These are phyloP conservation scores for Camelus bactrianus DNA, from an alignment of 2,113 vertebrate genomes.

Conservation along the genomic window DNA sequence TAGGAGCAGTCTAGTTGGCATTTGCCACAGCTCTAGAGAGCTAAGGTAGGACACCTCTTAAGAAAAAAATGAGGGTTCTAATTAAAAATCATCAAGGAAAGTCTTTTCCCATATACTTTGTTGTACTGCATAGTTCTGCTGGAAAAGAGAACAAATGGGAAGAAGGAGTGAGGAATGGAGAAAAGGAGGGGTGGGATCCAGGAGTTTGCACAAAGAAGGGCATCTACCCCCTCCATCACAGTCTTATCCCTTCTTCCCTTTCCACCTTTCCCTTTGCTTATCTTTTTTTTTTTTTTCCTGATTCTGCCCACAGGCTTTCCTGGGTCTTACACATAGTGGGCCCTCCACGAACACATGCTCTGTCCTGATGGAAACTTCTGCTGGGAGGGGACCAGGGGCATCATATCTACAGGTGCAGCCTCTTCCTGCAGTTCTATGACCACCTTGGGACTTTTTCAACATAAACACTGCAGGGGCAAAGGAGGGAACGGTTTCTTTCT, in stretches of 20 bases:
- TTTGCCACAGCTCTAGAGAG: neutral
- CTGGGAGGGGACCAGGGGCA: neutral
- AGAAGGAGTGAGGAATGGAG: neutral
- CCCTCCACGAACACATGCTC: too few relatives aligned
- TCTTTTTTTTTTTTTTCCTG: neutral
- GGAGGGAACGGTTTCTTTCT: neutral
- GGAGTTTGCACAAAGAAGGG: neutral
- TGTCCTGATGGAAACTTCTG: neutral
- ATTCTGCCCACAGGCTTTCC: neutral
- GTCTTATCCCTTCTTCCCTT: neutral
- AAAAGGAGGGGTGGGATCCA: neutral
- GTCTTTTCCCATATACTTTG: neutral
- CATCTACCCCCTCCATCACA: fast-evolving
- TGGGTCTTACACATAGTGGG: neutral
- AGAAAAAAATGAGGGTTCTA: neutral
- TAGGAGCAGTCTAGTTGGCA: neutral
- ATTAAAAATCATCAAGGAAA: neutral
- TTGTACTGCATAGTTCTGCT: neutral
- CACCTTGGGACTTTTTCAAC: slow-evolving; percentile 28
- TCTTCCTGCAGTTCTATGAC: neutral
- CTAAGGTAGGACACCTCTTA: neutral
- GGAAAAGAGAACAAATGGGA: neutral
- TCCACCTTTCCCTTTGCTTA: neutral
- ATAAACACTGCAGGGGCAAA: neutral
- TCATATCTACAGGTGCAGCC: neutral